phyloP scores from a whole-genome alignment of 2,797 vertebrate genomes.

The Kryptolebias ocellatus region DNA sequence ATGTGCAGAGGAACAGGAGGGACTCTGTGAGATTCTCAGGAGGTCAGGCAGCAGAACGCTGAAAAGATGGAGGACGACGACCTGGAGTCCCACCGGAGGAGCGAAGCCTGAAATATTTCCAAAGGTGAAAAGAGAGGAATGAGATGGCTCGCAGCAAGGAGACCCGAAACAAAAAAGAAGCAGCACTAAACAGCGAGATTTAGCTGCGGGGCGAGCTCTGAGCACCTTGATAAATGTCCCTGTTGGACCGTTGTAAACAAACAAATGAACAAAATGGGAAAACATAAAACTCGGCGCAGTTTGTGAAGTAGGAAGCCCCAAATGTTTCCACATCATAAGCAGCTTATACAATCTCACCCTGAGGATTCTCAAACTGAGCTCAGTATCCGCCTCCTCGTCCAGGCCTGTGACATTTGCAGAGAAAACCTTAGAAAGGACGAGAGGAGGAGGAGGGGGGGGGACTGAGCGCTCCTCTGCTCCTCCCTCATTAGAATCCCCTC shows the following conservation, averaged over 20 bases:
- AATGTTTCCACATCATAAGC: slow-evolving; percentile 48
- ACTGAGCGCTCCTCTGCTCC: slow-evolving; percentile 23
- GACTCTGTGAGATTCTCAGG: slow-evolving; percentile 36
- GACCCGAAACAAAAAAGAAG: slow-evolving; percentile 12
- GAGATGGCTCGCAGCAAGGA: neutral
- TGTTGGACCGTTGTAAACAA: slow-evolving; percentile 24
- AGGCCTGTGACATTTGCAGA: slow-evolving; percentile 65
- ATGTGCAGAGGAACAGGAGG: slow-evolving; percentile 13
- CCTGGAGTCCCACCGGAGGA: slow-evolving; percentile 27
- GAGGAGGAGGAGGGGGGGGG: slow-evolving; percentile 11
- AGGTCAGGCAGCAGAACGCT: slow-evolving; percentile 36
- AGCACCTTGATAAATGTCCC: slow-evolving; percentile 32
- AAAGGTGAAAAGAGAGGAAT: slow-evolving; percentile 21
- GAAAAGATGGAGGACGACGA: slow-evolving; percentile 1
- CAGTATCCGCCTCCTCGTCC: slow-evolving; percentile 45
- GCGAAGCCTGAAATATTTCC: slow-evolving; percentile 40
- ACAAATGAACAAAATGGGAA: slow-evolving; percentile 42
- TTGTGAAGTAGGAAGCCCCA: slow-evolving; percentile 41
- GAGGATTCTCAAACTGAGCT: slow-evolving; percentile 38
- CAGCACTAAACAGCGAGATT: slow-evolving; percentile 27
- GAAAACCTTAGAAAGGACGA: slow-evolving; percentile 34
- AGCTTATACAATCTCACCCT: slow-evolving; percentile 24
- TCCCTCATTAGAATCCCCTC: slow-evolving; percentile 76
- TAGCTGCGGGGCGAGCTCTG: slow-evolving; percentile 29
- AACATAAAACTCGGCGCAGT: slow-evolving; percentile 32